Evolutionary conservation across 2,113 vertebrate species (phyloP), one percentile per base, ranked within the genome.

Genomic region (Poecile atricapillus): DNA sequence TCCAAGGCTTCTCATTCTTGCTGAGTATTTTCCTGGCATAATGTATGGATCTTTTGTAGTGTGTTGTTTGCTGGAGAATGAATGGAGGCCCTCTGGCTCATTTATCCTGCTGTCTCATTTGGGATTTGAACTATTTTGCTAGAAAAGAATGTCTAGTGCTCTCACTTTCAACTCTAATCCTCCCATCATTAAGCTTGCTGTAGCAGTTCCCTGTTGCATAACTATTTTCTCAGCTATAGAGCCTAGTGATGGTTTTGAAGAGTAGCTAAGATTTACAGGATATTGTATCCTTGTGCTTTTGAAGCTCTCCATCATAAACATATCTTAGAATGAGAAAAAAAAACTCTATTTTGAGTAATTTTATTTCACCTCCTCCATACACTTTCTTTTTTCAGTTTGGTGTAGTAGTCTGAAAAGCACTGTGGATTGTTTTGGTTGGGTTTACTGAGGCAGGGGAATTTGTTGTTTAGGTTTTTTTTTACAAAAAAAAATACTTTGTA

Each of bases 1-100:
- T 95, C 88, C 89, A 93, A 83, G 88, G 82, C 81, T 90, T 68
- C 74, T 95, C 81, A 83, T 94, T 96, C 95, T 95, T 80, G 58
- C 64, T 65, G 64, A 74, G 49, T 60, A 49, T 88, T 86, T 96
- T 92, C 18, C 83, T 86, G 78, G 70, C 69, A 71, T 83, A 80
- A 96, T 95, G 90, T 92, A 93, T 95, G 75, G 83, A 87, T 79
- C 86, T 94, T 96, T 93, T 96, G 89, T 97, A 84, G 33, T 75
- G 23, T 81, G 69, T 33, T 85, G 17, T 89, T 93, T 87, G 82
- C 47, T 89, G 77, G 46, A 63, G 74, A 79, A 87, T 94, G 78
- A 93, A 95, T 89, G 75, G 76, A 91, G 59, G 87, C 80, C n/a
- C 71, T 76, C 67, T 88, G 87, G 67, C 56, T 89, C 64, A 81